Conservation (phyloP, 2,797 vertebrate genomes). For the Ispidina lecontei region DNA sequence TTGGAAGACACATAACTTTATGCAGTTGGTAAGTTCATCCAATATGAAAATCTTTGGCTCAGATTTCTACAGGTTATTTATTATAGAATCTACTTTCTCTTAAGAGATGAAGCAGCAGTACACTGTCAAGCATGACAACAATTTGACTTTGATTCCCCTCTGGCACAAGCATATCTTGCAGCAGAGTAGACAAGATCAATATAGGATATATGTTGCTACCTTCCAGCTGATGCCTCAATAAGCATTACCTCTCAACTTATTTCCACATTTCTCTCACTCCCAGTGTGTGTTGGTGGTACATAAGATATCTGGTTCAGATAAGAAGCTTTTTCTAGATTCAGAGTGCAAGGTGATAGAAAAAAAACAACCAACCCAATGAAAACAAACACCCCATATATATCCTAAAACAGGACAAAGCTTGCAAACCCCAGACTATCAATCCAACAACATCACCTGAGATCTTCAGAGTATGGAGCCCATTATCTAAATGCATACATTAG, state of each 20-base stretch:
- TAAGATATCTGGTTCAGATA: background rate
- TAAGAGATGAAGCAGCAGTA: background rate
- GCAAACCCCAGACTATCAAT: background rate
- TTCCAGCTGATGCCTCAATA: background rate
- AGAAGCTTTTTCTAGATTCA: background rate
- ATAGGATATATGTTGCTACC: background rate
- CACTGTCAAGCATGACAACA: background rate
- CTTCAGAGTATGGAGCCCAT: background rate
- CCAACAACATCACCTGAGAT: background rate
- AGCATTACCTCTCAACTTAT: background rate
- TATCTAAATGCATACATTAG: background rate
- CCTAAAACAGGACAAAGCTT: background rate
- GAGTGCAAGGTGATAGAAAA: background rate
- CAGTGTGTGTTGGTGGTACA: background rate
- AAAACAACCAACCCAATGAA: background rate
- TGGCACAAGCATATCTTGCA: background rate
- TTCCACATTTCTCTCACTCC: background rate
- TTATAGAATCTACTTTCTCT: background rate
- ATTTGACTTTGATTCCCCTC: background rate
- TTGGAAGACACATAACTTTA: background rate
- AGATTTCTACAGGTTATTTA: background rate
- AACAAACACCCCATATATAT: background rate
- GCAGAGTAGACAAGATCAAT: background rate
- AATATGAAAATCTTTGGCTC: background rate
- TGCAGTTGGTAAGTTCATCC: background rate